A percentile compares a stretch with the other conserved stretches of the same genome.
phyloP scores from a whole-genome alignment of 1,140 invertebrate genomes.

The Aphaenogaster floridana region DNA sequence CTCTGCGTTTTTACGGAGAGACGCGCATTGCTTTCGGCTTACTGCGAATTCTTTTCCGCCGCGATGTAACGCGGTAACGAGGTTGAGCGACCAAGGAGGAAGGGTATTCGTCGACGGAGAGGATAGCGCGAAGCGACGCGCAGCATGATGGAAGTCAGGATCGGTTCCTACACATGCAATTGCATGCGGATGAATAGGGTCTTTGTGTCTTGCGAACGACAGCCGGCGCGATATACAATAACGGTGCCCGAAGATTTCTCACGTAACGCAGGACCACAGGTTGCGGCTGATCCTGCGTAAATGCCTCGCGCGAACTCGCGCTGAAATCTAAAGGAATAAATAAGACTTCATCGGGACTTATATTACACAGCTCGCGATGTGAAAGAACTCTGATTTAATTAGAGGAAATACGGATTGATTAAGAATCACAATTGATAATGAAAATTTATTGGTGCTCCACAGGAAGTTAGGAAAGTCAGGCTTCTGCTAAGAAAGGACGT shows the following conservation, averaged over 20 bases:
- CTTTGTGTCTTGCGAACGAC: slow-evolving; percentile 78
- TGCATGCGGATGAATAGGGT: slow-evolving; percentile 76
- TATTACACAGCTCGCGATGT: neutral
- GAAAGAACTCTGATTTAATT: neutral
- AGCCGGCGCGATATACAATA: slow-evolving; percentile 77
- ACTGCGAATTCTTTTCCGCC: slow-evolving; percentile 29
- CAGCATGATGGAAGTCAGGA: slow-evolving; percentile 73
- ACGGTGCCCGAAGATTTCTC: slow-evolving; percentile 75
- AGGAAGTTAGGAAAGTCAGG: neutral
- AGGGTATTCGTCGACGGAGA: slow-evolving; percentile 49
- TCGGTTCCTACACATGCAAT: slow-evolving; percentile 75
- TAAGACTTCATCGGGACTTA: neutral
- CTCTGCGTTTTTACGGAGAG: slow-evolving; percentile 12
- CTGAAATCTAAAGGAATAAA: slow-evolving; percentile 6
- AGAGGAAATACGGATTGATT: neutral
- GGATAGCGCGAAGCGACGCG: slow-evolving; percentile 72
- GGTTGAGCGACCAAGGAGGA: slow-evolving; percentile 66
- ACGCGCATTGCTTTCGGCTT: slow-evolving; percentile 28
- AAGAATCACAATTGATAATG: neutral
- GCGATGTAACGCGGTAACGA: slow-evolving; percentile 67
- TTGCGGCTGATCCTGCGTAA: slow-evolving; percentile 63
- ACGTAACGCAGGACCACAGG: slow-evolving; percentile 73
- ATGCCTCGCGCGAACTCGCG: slow-evolving; percentile 55
- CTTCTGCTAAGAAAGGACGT: neutral
- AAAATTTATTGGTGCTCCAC: neutral